Evolutionary conservation across 2,797 vertebrate genomes (phyloP), one percentile per base, ranked within the genome.

Genomic region (Protonibea diacanthus): DNA sequence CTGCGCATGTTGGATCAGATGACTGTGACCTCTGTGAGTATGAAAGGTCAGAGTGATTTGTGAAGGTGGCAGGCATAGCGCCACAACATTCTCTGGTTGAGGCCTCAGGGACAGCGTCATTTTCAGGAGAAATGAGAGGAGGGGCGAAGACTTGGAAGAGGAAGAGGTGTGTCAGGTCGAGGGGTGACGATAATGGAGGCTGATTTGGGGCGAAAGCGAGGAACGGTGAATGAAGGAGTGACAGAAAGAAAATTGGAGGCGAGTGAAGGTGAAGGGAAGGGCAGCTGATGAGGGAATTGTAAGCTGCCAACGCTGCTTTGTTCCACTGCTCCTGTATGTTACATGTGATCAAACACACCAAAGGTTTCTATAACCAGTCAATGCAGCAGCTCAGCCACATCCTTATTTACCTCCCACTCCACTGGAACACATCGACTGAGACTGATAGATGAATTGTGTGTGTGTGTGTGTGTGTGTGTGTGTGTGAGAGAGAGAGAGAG

Each of bases 1-100:
- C 67, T 11, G 80, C 45, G 69, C 25, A 23, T 48, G 68, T 71
- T 44, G 60, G 62, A 87, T 85, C 61, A 51, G 74, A 82, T 63
- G 73, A 67, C 66, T 49, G 58, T 58, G 89, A 88, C 84, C 91
- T 83, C 79, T 10, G 59, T 2, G 78, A 74, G 74, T 49, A 27
- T 10, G 40, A 90, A 88, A 93, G 91, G 91, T 93, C 90, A 56
- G 51, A 67, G 89, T 85, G 88, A 92, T 93, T 92, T 94, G 91
- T 88, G 90, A 83, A 79, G 81, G 81, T 83, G 91, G 87, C 89
- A 82, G 87, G 79, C 66, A 4, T 49, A 7, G 53, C 27, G 23
- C 53, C 0, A 57, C 65, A 13, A 72, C 74, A 48, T 57, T 72
- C 76, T 75, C 66, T 60, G 33, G 56, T 25, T 4, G 33, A 59